phyloP scores from a whole-genome alignment of 2,888 invertebrate species.

The Carpatolechia fugitivella region DNA sequence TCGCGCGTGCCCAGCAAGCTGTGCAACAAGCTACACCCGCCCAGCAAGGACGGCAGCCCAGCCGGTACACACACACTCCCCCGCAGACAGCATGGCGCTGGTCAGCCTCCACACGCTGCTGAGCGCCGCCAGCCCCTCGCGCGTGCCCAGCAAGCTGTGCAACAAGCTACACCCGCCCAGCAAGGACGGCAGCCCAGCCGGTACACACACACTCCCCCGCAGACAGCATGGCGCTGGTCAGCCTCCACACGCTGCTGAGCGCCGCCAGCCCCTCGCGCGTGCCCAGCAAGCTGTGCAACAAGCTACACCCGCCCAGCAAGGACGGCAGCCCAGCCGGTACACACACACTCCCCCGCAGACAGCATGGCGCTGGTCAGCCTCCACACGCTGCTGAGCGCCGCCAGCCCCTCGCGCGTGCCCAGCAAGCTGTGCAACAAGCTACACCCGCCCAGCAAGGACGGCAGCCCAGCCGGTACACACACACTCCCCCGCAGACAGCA shows the following conservation, averaged over 20 bases:
- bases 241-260: conserved; percentile 66
- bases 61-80: conserved; percentile 41
- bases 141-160: conserved; percentile 39
- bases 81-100: conserved; percentile 61
- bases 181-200: conserved; percentile 50
- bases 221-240: conserved; percentile 64
- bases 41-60: conserved; percentile 48
- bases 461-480: conserved; percentile 45
- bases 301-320: conserved; percentile 43
- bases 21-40: conserved; percentile 36
- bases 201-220: conserved; percentile 42
- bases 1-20: conserved; percentile 41
- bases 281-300: conserved; percentile 41
- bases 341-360: conserved; percentile 45
- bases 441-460: conserved; percentile 46
- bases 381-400: conserved; percentile 64
- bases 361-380: conserved; percentile 65
- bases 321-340: conserved; percentile 50
- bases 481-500: conserved; percentile 53
- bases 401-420: conserved; percentile 33
- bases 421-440: conserved; percentile 44
- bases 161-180: conserved; percentile 40
- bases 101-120: conserved; percentile 68
- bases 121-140: conserved; percentile 47
- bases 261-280: conserved; percentile 41